Evolutionary conservation across 2,113 vertebrate species (phyloP), one percentile per base, ranked within the genome.

Genomic region (Emberiza fucata): DNA sequence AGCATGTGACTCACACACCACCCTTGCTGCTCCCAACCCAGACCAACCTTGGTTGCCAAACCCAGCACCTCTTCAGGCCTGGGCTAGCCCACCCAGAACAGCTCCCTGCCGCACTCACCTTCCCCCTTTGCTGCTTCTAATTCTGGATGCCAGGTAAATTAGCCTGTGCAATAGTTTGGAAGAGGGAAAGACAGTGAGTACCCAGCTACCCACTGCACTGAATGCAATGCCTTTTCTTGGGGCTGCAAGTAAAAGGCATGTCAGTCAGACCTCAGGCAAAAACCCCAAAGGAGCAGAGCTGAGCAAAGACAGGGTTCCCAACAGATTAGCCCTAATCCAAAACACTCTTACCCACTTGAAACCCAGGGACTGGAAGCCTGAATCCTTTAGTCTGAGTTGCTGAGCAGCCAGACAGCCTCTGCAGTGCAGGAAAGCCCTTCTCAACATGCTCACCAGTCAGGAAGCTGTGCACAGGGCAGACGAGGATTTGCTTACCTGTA

Each of bases 151-250:
- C 63, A 44, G 71, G 27, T 76, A 28, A 59, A 64, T 71, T 8
- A 68, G 61, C 44, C 56, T 15, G 25, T 48, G 73, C 51, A 53
- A n/a, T 12, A 61, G 22, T 39, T 7, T n/a, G 37, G 78, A 66
- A 80, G 33, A 87, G 33, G 35, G 33, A 66, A 61, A 72, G 72
- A 61, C 63, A 50, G 53, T 0, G 0, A 85, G 42, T 40, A 37
- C 14, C 1, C 6, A 47, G 75, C 45, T 7, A 2, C 48, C 16
- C 0, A 1, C 61, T 20, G 33, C 28, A 11, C 45, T 12, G 33
- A 47, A 21, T 3, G 6, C 59, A 42, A 20, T 9, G 35, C 33
- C 23, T 64, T 18, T 1, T 25, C 81, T 42, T 20, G 19, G 40
- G 37, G 47, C 70, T 66, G 60, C 61, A 45, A n/a, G 59, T 15